These are phyloP conservation scores for Spodoptera picta DNA, from an alignment of 2,888 invertebrate species.

Conservation along the genomic window DNA sequence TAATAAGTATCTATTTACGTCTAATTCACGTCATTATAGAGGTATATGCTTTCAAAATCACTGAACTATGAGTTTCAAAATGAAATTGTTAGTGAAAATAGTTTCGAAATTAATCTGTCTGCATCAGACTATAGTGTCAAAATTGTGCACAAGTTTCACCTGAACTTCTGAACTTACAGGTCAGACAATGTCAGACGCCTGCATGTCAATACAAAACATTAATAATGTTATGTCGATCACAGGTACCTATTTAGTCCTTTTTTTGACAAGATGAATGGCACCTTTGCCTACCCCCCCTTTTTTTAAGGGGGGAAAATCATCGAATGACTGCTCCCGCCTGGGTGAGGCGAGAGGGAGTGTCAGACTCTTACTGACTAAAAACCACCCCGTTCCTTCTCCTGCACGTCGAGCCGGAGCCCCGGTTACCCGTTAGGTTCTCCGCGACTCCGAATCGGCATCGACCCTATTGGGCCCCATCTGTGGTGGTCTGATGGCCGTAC, in stretches of 20 bases:
- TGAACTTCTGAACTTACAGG: slow-evolving; percentile 16
- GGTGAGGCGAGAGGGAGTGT: too few species aligned
- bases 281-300: background rate
- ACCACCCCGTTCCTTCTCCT: too few species aligned
- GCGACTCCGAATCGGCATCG: too few species aligned
- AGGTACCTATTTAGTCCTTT: slow-evolving; percentile 13
- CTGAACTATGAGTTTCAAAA: background rate
- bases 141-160: slow-evolving; percentile 11
- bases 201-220: slow-evolving; percentile 31
- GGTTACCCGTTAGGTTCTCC: too few species aligned
- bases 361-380: too few species aligned
- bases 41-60: background rate
- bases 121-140: slow-evolving; percentile 18
- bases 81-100: slow-evolving; percentile 4
- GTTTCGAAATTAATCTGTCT: slow-evolving; percentile 7
- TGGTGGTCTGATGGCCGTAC: too few species aligned
- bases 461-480: too few species aligned
- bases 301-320: background rate
- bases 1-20: too few species aligned
- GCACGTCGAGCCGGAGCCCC: too few species aligned
- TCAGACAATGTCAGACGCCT: slow-evolving; percentile 32
- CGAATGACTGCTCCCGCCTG: too few species aligned
- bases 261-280: too few species aligned
- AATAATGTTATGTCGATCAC: slow-evolving; percentile 28
- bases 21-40: background rate